A percentile compares a stretch with the other conserved stretches of the same genome.
Conservation (phyloP, 1,140 invertebrate genomes). For the Nixonia krombeini region DNA sequence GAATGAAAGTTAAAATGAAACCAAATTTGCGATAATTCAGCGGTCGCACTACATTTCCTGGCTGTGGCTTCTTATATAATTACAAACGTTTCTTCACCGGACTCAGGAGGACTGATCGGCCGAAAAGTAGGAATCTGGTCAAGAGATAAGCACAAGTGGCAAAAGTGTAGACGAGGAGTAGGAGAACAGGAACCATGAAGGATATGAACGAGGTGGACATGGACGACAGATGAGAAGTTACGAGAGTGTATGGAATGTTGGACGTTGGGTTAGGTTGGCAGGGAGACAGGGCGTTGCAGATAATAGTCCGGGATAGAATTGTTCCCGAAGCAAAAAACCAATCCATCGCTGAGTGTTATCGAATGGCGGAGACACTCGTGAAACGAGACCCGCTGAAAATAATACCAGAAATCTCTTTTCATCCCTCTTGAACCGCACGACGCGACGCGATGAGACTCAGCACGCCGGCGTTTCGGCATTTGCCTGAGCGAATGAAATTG, state of each 20-base stretch:
- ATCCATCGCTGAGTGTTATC: conserved; percentile 63
- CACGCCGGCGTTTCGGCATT: neutral
- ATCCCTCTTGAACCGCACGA: conserved; percentile 9
- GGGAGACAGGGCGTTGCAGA: conserved; percentile 23
- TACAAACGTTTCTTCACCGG: too few relatives aligned
- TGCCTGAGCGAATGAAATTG: conserved; percentile 8
- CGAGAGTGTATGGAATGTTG: too few relatives aligned
- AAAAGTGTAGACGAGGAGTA: conserved; percentile 17
- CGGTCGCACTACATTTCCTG: too few relatives aligned
- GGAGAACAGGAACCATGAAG: conserved; percentile 24
- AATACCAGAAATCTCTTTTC: conserved; percentile 32
- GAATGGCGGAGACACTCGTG: conserved; percentile 53
- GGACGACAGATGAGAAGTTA: too few relatives aligned
- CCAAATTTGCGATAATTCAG: too few relatives aligned
- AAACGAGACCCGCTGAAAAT: conserved; percentile 41
- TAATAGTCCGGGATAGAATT: conserved; percentile 65
- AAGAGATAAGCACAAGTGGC: conserved; percentile 55
- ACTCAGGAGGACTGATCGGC: too few relatives aligned
- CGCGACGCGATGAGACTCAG: too few relatives aligned
- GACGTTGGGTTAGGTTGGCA: too few relatives aligned
- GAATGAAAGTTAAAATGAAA: too few relatives aligned
- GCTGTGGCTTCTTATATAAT: too few relatives aligned
- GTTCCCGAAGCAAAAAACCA: conserved; percentile 60
- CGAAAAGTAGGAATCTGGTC: too few relatives aligned
- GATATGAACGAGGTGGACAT: conserved; percentile 25